phyloP scores from a whole-genome alignment of 1,140 invertebrate genomes.

The Formica exsecta region DNA sequence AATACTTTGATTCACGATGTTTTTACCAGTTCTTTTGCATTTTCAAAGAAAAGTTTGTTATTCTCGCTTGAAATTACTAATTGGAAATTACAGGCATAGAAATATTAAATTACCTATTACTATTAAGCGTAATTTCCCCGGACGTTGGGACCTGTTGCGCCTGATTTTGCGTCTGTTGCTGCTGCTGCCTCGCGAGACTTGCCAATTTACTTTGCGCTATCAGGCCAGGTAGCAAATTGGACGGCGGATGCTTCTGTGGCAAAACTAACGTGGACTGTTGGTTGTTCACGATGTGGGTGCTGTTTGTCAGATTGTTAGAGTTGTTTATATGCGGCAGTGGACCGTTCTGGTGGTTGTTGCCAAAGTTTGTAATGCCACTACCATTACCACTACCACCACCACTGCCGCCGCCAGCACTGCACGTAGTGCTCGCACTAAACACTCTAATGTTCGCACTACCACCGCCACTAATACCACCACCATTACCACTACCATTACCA shows the following conservation, averaged over 20 bases:
- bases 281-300: constrained; percentile 81
- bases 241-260: constrained; percentile 84
- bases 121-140: constrained; percentile 87
- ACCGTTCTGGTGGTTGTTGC: constrained; percentile 85
- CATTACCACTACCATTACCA: constrained; percentile 67
- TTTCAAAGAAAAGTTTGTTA: not conserved
- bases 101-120: constrained; percentile 84
- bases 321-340: constrained; percentile 78
- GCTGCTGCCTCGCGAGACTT: constrained; percentile 82
- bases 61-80: not conserved
- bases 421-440: constrained; percentile 70
- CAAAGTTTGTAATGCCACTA: constrained; percentile 78
- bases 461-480: constrained; percentile 33
- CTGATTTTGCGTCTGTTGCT: constrained; percentile 79
- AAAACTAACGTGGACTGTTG: constrained; percentile 82
- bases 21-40: not conserved
- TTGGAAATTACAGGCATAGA: not conserved
- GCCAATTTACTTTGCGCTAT: constrained; percentile 84
- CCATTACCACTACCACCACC: constrained; percentile 63
- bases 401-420: constrained; percentile 21
- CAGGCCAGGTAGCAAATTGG: constrained; percentile 83
- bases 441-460: constrained; percentile 76
- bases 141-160: constrained; percentile 83
- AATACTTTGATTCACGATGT: not conserved
- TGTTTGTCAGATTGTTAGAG: constrained; percentile 82